Conservation (phyloP, 2,797 vertebrate species). For the Clarias platycephalus region DNA sequence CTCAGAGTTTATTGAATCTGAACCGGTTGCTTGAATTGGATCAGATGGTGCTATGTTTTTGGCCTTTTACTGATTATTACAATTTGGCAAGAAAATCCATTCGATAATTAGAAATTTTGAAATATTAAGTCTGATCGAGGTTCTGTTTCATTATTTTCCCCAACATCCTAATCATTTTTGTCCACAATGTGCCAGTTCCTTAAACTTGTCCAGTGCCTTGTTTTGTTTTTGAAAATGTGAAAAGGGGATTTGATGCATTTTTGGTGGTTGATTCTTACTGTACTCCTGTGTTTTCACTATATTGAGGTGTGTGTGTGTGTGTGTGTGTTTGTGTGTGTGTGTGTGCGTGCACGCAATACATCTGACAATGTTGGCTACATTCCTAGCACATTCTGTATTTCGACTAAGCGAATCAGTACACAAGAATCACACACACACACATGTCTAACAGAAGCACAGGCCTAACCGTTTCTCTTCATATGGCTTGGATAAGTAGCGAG, state of each 20-base stretch:
- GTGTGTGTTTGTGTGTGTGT: conserved; percentile 30
- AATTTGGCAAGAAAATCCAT: background rate
- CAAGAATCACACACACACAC: conserved; percentile 24
- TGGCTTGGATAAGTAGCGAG: conserved; percentile 24
- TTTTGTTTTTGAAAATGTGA: conserved; percentile 51
- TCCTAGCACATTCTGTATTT: conserved; percentile 26
- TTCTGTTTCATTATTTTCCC: background rate
- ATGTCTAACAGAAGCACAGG: conserved; percentile 33
- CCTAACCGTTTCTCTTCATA: conserved; percentile 1
- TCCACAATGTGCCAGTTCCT: conserved; percentile 65
- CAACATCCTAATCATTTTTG: conserved; percentile 15
- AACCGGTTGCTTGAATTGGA: background rate
- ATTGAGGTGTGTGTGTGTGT: conserved; percentile 37
- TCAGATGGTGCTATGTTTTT: conserved; percentile 19
- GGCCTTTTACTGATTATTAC: background rate
- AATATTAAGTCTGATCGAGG: background rate
- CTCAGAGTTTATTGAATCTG: background rate
- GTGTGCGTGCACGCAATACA: conserved; percentile 12
- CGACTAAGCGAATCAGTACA: conserved; percentile 6
- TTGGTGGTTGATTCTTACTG: conserved; percentile 22
- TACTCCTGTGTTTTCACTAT: conserved; percentile 28
- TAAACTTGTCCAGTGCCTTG: conserved; percentile 78
- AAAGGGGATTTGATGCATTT: conserved; percentile 20
- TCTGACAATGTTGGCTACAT: conserved; percentile 12
- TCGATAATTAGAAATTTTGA: background rate